A percentile compares a stretch with the other conserved stretches of the same genome.
Evolutionary conservation across 2,113 vertebrate genomes (phyloP).

Genomic region (Riparia riparia): DNA sequence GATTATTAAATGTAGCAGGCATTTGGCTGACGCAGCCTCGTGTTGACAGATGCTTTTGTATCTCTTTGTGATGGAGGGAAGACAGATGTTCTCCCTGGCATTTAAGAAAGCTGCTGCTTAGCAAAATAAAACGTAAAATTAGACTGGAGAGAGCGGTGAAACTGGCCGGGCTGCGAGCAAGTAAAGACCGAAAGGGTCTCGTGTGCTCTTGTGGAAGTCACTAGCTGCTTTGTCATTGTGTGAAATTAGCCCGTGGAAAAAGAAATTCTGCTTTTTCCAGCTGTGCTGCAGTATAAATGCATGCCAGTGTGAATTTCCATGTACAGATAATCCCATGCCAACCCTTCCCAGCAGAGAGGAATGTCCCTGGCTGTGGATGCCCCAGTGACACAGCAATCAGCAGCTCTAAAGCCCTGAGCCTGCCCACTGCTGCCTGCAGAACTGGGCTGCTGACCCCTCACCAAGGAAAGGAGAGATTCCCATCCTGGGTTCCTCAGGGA

Average conservation of each 20-base stretch:
- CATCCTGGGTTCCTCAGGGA: accelerated
- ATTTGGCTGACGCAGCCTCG: not conserved
- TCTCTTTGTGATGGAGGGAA: slow-evolving; percentile 11
- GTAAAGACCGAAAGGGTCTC: not conserved
- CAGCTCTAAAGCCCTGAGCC: not conserved
- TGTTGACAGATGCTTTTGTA: slow-evolving; percentile 6
- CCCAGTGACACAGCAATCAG: not conserved
- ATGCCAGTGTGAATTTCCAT: not conserved
- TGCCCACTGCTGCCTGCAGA: not conserved
- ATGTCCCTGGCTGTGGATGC: not conserved
- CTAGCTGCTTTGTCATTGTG: not conserved
- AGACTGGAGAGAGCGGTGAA: not conserved
- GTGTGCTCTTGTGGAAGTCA: not conserved
- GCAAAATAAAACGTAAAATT: not conserved
- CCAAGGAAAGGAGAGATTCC: not conserved
- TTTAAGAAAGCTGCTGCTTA: slow-evolving; percentile 7
- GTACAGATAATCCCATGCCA: not conserved
- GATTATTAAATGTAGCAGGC: not conserved
- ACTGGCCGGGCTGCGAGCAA: not conserved
- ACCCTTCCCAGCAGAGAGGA: not conserved
- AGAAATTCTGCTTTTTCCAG: not conserved
- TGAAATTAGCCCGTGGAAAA: not conserved
- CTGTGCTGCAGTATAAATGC: not conserved
- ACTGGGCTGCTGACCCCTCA: not conserved
- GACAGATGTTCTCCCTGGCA: slow-evolving; percentile 41